Conservation (phyloP, 2,888 invertebrate genomes). For the Silvanus unidentatus region DNA sequence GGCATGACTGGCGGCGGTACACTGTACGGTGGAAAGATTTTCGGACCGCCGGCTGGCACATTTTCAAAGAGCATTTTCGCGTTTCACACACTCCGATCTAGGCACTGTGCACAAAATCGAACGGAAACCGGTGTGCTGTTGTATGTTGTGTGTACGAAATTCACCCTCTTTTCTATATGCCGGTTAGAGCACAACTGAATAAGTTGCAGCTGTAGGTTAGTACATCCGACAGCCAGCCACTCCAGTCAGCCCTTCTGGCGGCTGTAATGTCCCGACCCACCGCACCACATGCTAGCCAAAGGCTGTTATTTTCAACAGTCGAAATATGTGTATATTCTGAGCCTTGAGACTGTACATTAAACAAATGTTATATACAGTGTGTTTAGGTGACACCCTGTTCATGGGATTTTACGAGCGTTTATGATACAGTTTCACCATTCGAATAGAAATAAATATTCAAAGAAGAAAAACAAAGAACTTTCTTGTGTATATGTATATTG, state of each 20-base stretch:
- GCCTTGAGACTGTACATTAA: no score
- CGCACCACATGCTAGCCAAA: conserved; percentile 36
- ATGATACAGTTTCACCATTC: no score
- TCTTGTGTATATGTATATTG: conserved; percentile 14
- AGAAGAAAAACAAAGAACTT: conserved; percentile 24
- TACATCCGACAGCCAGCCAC: conserved; percentile 19
- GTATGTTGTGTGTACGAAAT: neutral
- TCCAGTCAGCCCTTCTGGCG: conserved; percentile 17
- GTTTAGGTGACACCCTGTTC: no score
- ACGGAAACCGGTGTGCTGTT: no score
- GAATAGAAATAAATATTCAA: no score
- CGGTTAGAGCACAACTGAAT: conserved; percentile 17
- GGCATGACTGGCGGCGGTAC: conserved; percentile 61
- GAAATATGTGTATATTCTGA: no score
- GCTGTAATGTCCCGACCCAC: conserved; percentile 26
- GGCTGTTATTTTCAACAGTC: conserved; percentile 6
- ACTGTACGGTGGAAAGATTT: conserved; percentile 65
- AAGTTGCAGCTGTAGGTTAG: conserved; percentile 28
- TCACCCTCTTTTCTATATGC: conserved; percentile 10
- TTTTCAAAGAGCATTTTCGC: conserved; percentile 63
- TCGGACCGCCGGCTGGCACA: conserved; percentile 49
- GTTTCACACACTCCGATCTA: conserved; percentile 9
- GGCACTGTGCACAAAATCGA: neutral
- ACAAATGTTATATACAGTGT: no score
- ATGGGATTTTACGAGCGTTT: no score